These are phyloP conservation scores for Megaustenia siamemsis DNA, from an alignment of 2,888 invertebrate species.

Conservation along the genomic window DNA sequence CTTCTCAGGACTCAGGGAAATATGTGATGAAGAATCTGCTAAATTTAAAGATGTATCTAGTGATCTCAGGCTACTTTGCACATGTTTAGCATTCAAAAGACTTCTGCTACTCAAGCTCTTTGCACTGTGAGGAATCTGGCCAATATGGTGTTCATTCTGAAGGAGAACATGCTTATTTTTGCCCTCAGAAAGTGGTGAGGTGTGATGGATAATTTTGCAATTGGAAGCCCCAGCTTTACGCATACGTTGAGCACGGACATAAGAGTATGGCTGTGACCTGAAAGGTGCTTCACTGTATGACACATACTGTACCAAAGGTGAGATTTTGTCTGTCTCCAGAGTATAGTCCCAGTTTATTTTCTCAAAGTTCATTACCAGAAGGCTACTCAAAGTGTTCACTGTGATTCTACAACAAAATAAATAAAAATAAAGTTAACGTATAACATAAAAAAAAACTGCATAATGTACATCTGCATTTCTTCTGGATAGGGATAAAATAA, in stretches of 20 bases:
- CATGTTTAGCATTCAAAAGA: constrained; percentile 68
- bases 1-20: constrained; percentile 28
- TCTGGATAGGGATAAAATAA: too few species aligned
- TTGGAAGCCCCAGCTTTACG: constrained; percentile 76
- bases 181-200: constrained; percentile 46
- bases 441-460: too few species aligned
- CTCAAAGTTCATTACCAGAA: constrained; percentile 79
- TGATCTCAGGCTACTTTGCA: constrained; percentile 63
- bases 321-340: constrained; percentile 76
- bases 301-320: constrained; percentile 77
- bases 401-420: constrained; percentile 72
- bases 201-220: constrained; percentile 69
- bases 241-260: constrained; percentile 78
- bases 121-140: constrained; percentile 76
- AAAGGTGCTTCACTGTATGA: constrained; percentile 77
- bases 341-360: constrained; percentile 78
- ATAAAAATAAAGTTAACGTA: too few species aligned
- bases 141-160: constrained; percentile 64
- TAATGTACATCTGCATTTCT: too few species aligned
- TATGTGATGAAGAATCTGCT: constrained; percentile 14
- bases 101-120: constrained; percentile 72
- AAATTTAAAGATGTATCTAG: constrained; percentile 10
- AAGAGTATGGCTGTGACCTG: constrained; percentile 75
- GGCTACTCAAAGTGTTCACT: constrained; percentile 75
- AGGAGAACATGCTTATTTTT: constrained; percentile 53